Evolutionary conservation across 2,113 vertebrate genomes (phyloP).

Genomic region (Phylloscopus trochiloides): DNA sequence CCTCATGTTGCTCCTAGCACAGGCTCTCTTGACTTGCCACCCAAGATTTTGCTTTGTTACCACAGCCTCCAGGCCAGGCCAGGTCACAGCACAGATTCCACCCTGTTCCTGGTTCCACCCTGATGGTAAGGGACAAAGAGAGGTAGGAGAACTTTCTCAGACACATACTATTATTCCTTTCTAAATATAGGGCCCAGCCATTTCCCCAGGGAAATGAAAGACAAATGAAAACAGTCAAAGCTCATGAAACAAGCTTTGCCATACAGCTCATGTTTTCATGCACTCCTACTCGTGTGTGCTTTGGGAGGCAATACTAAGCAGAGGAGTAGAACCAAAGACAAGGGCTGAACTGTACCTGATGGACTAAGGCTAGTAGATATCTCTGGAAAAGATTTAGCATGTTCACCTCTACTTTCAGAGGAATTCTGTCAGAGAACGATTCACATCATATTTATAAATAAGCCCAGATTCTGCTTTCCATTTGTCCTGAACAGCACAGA

Average conservation of each 20-base stretch:
- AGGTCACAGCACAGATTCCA: neutral
- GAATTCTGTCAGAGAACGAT: neutral
- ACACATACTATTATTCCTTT: neutral
- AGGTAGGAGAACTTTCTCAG: neutral
- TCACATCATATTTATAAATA: neutral
- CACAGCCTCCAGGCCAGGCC: neutral
- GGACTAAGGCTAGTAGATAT: neutral
- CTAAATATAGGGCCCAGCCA: neutral
- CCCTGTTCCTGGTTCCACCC: neutral
- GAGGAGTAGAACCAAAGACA: neutral
- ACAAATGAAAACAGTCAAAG: neutral
- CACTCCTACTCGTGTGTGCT: accelerated
- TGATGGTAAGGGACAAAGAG: neutral
- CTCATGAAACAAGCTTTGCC: neutral
- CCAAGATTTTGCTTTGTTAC: neutral
- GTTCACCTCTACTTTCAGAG: neutral
- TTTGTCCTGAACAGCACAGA: neutral
- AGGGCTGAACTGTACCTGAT: neutral
- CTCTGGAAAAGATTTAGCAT: neutral
- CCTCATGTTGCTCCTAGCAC: neutral
- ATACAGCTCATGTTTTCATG: neutral
- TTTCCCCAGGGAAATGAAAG: neutral
- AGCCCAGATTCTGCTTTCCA: neutral
- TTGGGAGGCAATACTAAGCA: neutral
- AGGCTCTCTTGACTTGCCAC: neutral